Evolutionary conservation across 2,113 vertebrate species (phyloP).

Genomic region (Chaetura pelagica): DNA sequence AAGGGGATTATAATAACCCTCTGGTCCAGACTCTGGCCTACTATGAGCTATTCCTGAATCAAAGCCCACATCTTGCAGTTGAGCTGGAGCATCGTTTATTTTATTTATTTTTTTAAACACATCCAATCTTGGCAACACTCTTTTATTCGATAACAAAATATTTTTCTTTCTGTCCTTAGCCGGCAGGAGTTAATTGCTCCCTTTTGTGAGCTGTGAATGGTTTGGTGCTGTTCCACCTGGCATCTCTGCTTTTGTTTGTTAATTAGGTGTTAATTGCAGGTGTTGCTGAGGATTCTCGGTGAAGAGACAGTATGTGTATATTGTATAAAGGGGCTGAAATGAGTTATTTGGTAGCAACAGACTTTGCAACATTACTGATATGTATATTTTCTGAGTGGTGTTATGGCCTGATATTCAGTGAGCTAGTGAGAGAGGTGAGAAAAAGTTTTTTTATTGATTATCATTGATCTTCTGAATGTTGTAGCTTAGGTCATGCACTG

Average conservation of each 20-base stretch:
- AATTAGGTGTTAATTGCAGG: slow-evolving; percentile 76
- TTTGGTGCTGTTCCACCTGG: slow-evolving; percentile 71
- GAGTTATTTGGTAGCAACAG: neutral
- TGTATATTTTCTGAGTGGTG: neutral
- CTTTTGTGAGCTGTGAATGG: slow-evolving; percentile 53
- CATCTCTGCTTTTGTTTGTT: slow-evolving; percentile 73
- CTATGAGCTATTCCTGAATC: neutral
- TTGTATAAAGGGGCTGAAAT: neutral
- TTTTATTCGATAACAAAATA: slow-evolving; percentile 57
- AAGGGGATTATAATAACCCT: neutral
- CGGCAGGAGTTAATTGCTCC: slow-evolving; percentile 66
- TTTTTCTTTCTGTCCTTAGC: slow-evolving; percentile 45
- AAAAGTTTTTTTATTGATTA: slow-evolving; percentile 16
- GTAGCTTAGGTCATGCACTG: neutral
- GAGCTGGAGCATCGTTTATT: neutral
- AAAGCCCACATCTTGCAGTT: neutral
- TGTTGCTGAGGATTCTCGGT: slow-evolving; percentile 50
- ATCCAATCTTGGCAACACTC: neutral
- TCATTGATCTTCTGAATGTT: slow-evolving; percentile 38
- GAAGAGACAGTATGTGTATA: slow-evolving; percentile 13
- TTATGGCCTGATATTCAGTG: neutral
- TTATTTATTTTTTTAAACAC: neutral
- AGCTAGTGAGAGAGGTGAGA: slow-evolving; percentile 16
- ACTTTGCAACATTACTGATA: neutral
- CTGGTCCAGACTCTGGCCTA: neutral